Evolutionary conservation across 2,797 vertebrate genomes (phyloP).

Genomic region (Cossypha caffra): DNA sequence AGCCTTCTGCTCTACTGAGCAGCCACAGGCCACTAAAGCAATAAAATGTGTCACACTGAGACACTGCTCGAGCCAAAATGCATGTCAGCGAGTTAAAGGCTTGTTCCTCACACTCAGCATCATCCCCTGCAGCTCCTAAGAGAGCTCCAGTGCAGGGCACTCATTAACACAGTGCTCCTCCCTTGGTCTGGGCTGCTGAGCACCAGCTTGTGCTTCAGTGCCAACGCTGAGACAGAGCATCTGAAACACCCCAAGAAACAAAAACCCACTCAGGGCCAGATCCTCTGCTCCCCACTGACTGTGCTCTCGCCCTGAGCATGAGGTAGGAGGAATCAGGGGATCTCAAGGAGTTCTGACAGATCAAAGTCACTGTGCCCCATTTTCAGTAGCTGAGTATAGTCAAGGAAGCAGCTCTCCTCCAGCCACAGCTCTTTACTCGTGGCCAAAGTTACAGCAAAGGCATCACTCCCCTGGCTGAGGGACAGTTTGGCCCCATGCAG

Average conservation of each 20-base stretch:
- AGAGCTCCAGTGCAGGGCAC: not conserved
- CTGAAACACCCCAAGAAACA: not conserved
- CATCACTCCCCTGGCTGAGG: accelerated
- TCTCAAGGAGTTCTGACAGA: not conserved
- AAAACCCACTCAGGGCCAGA: not conserved
- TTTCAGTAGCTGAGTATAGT: not conserved
- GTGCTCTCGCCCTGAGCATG: accelerated
- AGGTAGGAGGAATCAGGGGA: not conserved
- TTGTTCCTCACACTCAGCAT: not conserved
- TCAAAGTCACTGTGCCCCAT: not conserved
- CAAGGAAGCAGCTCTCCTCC: not conserved
- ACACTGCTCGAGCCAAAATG: not conserved
- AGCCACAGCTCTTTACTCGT: not conserved
- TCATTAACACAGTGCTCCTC: not conserved
- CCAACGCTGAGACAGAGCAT: not conserved
- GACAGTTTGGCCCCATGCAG: not conserved
- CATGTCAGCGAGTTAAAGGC: not conserved
- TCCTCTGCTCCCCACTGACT: not conserved
- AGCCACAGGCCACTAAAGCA: not conserved
- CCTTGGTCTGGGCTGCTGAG: not conserved
- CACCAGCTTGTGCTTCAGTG: not conserved
- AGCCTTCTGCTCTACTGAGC: not conserved
- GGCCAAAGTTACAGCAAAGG: not conserved
- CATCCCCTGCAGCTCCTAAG: not conserved
- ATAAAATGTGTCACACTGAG: not conserved